Percentiles rank a stretch among this genome's conserved stretches.
phyloP scores from a whole-genome alignment of 2,888 invertebrate species.

The Tillus elongatus region DNA sequence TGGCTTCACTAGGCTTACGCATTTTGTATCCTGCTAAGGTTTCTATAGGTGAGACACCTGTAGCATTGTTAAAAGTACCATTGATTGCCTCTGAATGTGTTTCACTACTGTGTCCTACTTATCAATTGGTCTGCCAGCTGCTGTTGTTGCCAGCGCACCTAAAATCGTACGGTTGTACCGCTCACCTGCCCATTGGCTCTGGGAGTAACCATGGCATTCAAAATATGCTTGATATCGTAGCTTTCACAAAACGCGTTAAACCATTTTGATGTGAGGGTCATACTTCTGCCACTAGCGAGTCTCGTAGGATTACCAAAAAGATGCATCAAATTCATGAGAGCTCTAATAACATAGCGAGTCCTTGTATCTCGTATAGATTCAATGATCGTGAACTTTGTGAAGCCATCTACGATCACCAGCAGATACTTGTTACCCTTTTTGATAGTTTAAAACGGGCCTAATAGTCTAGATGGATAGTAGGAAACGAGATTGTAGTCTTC shows the following conservation, averaged over 20 bases:
- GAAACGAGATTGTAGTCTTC: slow-evolving; percentile 33
- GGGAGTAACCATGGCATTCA: slow-evolving; percentile 17
- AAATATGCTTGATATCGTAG: slow-evolving; percentile 16
- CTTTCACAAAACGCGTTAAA: slow-evolving; percentile 14
- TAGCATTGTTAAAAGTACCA: not conserved
- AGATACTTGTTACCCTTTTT: slow-evolving; percentile 3
- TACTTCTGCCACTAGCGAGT: not conserved
- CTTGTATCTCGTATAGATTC: slow-evolving; percentile 16
- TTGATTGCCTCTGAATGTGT: not conserved
- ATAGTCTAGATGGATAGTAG: slow-evolving; percentile 37
- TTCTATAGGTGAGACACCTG: not conserved
- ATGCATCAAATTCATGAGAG: slow-evolving; percentile 17
- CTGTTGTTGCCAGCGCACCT: not conserved
- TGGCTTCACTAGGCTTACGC: not conserved
- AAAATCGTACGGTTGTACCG: slow-evolving; percentile 8
- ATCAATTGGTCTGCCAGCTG: not conserved
- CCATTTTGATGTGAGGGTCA: not conserved
- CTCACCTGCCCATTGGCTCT: slow-evolving; percentile 13
- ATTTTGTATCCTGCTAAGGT: not conserved
- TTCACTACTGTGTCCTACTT: slow-evolving; percentile 2
- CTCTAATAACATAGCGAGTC: slow-evolving; percentile 15
- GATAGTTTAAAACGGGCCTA: slow-evolving; percentile 33
- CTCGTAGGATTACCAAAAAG: slow-evolving; percentile 1
- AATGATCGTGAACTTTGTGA: not conserved
- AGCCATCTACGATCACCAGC: slow-evolving; percentile 1